Evolutionary conservation across 53 echinoderm and acorn worm species (phyloP).

Genomic region (Patiria pectinifera): DNA sequence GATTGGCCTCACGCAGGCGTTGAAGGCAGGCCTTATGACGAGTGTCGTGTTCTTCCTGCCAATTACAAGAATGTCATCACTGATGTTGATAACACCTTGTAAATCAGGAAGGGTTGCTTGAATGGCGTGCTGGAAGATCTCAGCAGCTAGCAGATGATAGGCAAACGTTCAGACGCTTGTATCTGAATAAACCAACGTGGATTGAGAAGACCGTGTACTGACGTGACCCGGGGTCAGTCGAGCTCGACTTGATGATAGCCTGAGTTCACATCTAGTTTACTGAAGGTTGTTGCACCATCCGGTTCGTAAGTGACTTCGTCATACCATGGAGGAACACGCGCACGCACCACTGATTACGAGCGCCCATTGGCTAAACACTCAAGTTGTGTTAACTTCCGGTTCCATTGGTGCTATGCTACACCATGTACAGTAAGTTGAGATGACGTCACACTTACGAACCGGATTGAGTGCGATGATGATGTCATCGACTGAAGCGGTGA

Average conservation of each 20-base stretch:
- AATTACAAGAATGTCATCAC: slow-evolving; percentile 53
- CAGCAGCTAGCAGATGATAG: slow-evolving; percentile 60
- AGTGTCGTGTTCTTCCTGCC: slow-evolving; percentile 61
- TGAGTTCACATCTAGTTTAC: slow-evolving; percentile 66
- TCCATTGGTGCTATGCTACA: no score
- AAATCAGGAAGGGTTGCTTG: slow-evolving; percentile 39
- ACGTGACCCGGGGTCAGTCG: slow-evolving; percentile 35
- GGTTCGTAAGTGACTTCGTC: no score
- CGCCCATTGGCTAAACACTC: no score
- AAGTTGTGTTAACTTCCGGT: no score
- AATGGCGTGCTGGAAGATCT: slow-evolving; percentile 57
- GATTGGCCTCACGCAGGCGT: slow-evolving; percentile 32
- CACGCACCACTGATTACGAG: no score
- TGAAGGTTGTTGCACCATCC: slow-evolving; percentile 61
- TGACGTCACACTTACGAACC: no score
- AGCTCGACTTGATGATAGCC: slow-evolving; percentile 71
- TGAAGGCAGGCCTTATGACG: slow-evolving; percentile 37
- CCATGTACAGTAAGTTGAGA: no score
- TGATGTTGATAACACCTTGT: slow-evolving; percentile 55
- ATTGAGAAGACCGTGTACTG: slow-evolving; percentile 67
- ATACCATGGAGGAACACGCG: no score
- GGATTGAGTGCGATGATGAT: slow-evolving; percentile 60
- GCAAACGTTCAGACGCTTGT: slow-evolving; percentile 59
- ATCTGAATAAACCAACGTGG: slow-evolving; percentile 45
- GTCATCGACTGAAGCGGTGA: slow-evolving; percentile 73